These are phyloP conservation scores for Tenthredo distinguenda DNA, from an alignment of 2,888 invertebrate species.

Conservation along the genomic window DNA sequence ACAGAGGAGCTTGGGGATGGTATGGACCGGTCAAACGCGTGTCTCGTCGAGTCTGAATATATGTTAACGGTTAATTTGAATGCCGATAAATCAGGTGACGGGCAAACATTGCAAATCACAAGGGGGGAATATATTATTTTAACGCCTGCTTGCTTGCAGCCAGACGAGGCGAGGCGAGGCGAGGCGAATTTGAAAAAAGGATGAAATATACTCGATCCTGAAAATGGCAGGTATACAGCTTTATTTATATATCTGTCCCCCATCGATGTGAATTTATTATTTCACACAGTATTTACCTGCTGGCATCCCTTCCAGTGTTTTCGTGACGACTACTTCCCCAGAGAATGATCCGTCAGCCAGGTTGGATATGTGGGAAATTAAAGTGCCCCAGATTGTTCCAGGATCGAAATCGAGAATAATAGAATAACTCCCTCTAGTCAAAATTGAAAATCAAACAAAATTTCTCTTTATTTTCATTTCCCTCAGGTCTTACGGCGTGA, in stretches of 20 bases:
- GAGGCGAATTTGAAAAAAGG: constrained; percentile 21
- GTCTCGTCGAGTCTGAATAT: not conserved
- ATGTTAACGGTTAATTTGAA: constrained; percentile 17
- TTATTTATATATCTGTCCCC: constrained; percentile 33
- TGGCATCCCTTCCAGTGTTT: not conserved
- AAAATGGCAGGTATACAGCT: constrained; percentile 44
- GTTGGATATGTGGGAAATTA: not conserved
- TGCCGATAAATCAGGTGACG: constrained; percentile 37
- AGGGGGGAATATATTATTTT: constrained; percentile 37
- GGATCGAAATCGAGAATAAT: not conserved
- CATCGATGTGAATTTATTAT: constrained; percentile 46
- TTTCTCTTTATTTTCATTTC: not conserved
- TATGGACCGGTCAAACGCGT: not conserved
- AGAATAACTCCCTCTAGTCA: no score
- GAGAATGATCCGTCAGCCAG: not conserved
- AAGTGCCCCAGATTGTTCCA: not conserved
- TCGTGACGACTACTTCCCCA: constrained; percentile 18
- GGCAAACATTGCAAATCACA: constrained; percentile 40
- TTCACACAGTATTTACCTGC: constrained; percentile 3
- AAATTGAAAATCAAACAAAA: not conserved
- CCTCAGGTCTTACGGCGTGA: not conserved
- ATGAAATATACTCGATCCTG: constrained; percentile 44
- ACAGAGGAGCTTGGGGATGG: not conserved
- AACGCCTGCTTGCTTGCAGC: constrained; percentile 21
- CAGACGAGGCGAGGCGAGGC: not conserved